phyloP scores from a whole-genome alignment of 2,113 vertebrate species.

The Fregata magnificens region DNA sequence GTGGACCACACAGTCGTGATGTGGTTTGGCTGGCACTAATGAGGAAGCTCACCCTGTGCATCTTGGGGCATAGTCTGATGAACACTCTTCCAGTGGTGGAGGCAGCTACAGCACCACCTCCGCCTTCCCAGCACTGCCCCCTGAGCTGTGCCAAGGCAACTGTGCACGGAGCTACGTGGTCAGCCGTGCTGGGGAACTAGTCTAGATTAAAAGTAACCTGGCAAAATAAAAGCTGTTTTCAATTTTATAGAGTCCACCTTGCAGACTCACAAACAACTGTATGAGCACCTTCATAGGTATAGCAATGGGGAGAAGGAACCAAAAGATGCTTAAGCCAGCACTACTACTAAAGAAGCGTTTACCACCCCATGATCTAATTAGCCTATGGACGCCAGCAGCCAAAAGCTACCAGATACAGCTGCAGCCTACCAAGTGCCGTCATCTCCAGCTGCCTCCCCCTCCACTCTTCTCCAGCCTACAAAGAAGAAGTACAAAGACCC shows the following conservation, averaged over 20 bases:
- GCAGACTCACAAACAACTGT: background rate
- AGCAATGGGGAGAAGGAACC: background rate
- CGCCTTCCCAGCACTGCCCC: background rate
- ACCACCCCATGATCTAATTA: background rate
- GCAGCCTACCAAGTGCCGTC: background rate
- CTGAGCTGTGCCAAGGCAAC: background rate
- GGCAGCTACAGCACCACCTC: background rate
- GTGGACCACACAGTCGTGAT: rapidly evolving
- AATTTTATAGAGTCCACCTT: background rate
- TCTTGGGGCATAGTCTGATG: too few species aligned
- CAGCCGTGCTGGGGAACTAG: background rate
- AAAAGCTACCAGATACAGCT: background rate
- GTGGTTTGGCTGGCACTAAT: background rate
- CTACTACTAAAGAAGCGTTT: background rate
- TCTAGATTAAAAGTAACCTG: background rate
- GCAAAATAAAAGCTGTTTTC: background rate
- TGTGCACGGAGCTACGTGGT: background rate
- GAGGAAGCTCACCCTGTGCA: background rate
- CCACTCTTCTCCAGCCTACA: background rate
- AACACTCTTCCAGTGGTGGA: background rate
- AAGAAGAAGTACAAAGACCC: background rate
- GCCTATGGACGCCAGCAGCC: background rate
- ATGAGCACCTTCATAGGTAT: background rate
- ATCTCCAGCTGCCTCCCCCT: background rate
- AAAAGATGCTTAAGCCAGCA: background rate